Evolutionary conservation across 2,113 vertebrate genomes (phyloP).

Genomic region (Murina feae): DNA sequence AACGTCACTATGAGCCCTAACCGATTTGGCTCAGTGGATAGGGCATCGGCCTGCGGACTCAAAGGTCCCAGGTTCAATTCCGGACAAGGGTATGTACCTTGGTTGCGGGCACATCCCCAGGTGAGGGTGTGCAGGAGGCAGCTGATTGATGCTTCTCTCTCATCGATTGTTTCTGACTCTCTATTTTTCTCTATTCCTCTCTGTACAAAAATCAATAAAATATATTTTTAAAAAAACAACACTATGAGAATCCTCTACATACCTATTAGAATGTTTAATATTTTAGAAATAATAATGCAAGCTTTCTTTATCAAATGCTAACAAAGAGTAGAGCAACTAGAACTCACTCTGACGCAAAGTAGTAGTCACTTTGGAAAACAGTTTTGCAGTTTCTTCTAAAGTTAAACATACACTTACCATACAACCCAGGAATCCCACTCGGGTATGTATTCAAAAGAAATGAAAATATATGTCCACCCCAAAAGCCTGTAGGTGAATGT

Average conservation of each 20-base stretch:
- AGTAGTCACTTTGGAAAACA: not conserved
- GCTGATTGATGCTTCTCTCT: too few relatives aligned
- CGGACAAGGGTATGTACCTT: too few relatives aligned
- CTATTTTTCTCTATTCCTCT: too few relatives aligned
- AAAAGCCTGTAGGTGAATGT: not conserved
- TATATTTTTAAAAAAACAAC: too few relatives aligned
- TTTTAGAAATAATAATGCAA: slow-evolving; percentile 25
- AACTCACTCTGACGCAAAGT: not conserved
- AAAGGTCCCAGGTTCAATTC: too few relatives aligned
- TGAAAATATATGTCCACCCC: not conserved
- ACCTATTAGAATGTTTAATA: not conserved
- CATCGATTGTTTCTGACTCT: too few relatives aligned
- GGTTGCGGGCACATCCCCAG: too few relatives aligned
- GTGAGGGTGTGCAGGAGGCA: too few relatives aligned
- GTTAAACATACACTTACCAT: slow-evolving; percentile 5
- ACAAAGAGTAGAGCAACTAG: not conserved
- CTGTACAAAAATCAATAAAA: too few relatives aligned
- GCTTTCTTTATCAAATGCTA: not conserved
- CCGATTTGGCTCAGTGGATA: too few relatives aligned
- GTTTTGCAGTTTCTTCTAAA: not conserved
- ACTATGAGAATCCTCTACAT: not conserved
- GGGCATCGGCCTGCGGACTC: too few relatives aligned
- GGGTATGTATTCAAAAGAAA: not conserved
- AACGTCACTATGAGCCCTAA: too few relatives aligned
- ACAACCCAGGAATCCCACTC: not conserved